Percentiles rank a stretch among this genome's conserved stretches.
phyloP scores from a whole-genome alignment of 2,888 invertebrate genomes.

The Molanna angustata region DNA sequence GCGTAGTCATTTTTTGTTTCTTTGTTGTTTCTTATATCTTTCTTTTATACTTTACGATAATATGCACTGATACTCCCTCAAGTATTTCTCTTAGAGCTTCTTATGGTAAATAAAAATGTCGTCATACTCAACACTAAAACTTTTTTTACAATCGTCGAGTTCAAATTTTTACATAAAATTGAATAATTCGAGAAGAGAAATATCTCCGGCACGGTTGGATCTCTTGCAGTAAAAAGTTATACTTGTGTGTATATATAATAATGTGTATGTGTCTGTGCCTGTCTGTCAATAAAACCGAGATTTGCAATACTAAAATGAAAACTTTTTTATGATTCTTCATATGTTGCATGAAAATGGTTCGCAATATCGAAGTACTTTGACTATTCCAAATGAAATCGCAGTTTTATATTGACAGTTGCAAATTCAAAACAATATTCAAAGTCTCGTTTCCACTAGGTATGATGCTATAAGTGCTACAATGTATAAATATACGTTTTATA shows the following conservation, averaged over 20 bases:
- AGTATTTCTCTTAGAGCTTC: too few species aligned
- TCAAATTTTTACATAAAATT: background rate
- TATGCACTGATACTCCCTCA: too few species aligned
- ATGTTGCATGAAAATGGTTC: background rate
- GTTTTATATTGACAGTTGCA: constrained; percentile 15
- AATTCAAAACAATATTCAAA: constrained; percentile 22
- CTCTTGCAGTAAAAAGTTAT: background rate
- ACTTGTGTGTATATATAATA: too few species aligned
- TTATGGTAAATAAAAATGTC: too few species aligned
- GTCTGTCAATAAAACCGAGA: background rate
- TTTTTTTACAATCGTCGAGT: too few species aligned
- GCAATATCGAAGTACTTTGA: background rate
- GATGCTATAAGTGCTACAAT: too few species aligned
- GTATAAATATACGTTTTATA: too few species aligned
- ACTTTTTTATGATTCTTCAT: constrained; percentile 1
- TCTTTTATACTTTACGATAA: too few species aligned
- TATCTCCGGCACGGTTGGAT: background rate
- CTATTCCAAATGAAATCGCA: constrained; percentile 3
- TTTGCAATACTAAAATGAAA: background rate
- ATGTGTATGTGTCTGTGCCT: too few species aligned
- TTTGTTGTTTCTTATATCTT: too few species aligned
- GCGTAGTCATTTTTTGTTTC: too few species aligned
- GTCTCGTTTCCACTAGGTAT: constrained; percentile 18
- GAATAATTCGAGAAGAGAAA: background rate
- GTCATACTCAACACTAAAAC: too few species aligned